Evolutionary conservation across 2,888 invertebrate species (phyloP), one percentile per base, ranked within the genome.

Genomic region (Autographa pulchrina): DNA sequence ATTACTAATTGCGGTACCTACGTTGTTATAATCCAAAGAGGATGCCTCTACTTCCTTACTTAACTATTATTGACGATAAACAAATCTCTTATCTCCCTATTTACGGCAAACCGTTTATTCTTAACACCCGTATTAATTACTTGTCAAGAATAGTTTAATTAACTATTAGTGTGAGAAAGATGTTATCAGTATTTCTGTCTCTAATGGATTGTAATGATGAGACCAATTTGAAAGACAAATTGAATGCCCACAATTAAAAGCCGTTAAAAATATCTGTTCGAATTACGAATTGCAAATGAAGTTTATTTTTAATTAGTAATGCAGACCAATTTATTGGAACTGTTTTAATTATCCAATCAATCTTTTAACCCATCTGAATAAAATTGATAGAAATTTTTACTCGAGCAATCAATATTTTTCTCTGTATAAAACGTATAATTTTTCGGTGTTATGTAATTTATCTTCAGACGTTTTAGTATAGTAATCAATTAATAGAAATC

Each of bases 221-320:
- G 58, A 70, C 54, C 32, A 64, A 75, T 72, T 80, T 38, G 0
- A 62, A 65, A 77, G 63, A 61, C 52, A 69, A 77, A 79, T 75
- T 68, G 61, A 43, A 32, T 60, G 13, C 11, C 20, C 20, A 62
- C 62, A 62, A 72, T 72, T 72, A 72, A 61, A 75, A 62, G 43
- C 71, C 58, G 70, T 81, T 41, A 67, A 74, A 70, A 69, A 9
- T 67, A 67, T 80, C 70, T 76, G 60, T 74, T 75, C 66, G 38
- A 65, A 65, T 64, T 63, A 59, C 43, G 61, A 70, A 78, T 67
- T 48, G 59, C 70, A 61, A 71, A 70, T 9, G 18, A 20, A 56
- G 18, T 73, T 66, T 52, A 60, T 48, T 16, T 74, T 8, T 0
- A n/a, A n/a, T 75, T n/a, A 61, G 59, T 62, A 60, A 41, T 69